Evolutionary conservation across 2,797 vertebrate species (phyloP).

Genomic region (Anguilla obscura): DNA sequence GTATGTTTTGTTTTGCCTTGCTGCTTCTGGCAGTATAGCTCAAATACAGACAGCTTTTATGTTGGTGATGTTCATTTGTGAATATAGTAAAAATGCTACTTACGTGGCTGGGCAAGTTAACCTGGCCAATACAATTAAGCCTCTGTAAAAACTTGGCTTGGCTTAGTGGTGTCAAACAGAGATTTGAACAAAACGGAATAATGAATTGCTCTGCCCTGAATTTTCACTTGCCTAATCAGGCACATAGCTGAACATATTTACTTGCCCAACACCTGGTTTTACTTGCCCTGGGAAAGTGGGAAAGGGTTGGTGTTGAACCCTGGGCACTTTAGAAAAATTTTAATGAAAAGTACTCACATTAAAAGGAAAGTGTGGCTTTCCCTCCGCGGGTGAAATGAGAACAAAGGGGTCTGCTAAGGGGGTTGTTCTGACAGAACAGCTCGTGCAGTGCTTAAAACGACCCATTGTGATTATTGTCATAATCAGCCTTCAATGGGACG

Average conservation of each 20-base stretch:
- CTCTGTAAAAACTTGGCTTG: no score
- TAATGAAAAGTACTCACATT: background rate
- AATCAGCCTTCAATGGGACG: conserved; percentile 27
- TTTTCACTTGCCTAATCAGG: no score
- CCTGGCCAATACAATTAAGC: no score
- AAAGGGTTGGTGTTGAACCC: no score
- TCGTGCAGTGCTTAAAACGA: background rate
- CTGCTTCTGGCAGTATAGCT: background rate
- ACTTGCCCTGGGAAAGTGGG: no score
- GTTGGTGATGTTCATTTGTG: background rate
- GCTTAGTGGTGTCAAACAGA: no score
- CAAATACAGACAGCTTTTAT: background rate
- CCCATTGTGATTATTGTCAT: conserved; percentile 24
- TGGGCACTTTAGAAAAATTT: background rate
- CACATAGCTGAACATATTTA: no score
- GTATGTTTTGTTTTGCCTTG: background rate
- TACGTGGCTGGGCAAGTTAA: no score
- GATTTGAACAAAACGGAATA: no score
- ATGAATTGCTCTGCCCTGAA: no score
- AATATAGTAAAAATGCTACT: background rate
- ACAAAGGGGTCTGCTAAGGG: background rate
- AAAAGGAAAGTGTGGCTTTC: background rate
- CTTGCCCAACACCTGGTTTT: no score
- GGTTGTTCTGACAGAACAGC: background rate
- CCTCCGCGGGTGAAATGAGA: background rate